These are phyloP conservation scores for Fopius arisanus DNA, from an alignment of 1,140 invertebrate species.

Conservation along the genomic window DNA sequence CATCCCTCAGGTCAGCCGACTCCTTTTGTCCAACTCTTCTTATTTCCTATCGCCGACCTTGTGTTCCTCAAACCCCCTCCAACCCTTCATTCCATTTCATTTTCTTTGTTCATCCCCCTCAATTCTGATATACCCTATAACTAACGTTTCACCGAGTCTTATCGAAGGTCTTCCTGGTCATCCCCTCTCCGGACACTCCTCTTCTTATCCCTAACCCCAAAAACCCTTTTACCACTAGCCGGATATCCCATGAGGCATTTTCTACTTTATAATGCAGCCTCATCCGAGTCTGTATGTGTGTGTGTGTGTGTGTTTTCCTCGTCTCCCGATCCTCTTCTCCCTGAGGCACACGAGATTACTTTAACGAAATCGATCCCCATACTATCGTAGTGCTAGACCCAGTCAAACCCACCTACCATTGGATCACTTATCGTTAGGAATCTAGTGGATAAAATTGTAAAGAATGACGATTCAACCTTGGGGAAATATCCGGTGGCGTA, in stretches of 20 bases:
- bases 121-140: not conserved
- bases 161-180: slow-evolving; percentile 8
- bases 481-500: not conserved
- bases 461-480: slow-evolving; percentile 4
- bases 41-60: not conserved
- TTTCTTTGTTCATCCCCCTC: slow-evolving; percentile 12
- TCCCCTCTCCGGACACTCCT: slow-evolving; percentile 11
- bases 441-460: slow-evolving; percentile 4
- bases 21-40: not conserved
- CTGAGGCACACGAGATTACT: slow-evolving; percentile 26
- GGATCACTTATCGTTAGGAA: slow-evolving; percentile 10
- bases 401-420: slow-evolving; percentile 2
- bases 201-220: slow-evolving; percentile 12
- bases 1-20: not conserved
- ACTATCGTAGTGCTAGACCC: not conserved
- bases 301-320: slow-evolving; percentile 6
- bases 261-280: slow-evolving; percentile 32
- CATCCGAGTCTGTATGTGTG: no score
- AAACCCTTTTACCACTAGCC: slow-evolving; percentile 19
- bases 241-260: slow-evolving; percentile 28
- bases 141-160: slow-evolving; percentile 8
- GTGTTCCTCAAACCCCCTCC: not conserved
- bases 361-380: slow-evolving; percentile 26
- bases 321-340: not conserved
- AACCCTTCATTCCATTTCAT: not conserved